These are phyloP conservation scores for Heliconius himera DNA, from an alignment of 1,140 invertebrate species.

Conservation along the genomic window DNA sequence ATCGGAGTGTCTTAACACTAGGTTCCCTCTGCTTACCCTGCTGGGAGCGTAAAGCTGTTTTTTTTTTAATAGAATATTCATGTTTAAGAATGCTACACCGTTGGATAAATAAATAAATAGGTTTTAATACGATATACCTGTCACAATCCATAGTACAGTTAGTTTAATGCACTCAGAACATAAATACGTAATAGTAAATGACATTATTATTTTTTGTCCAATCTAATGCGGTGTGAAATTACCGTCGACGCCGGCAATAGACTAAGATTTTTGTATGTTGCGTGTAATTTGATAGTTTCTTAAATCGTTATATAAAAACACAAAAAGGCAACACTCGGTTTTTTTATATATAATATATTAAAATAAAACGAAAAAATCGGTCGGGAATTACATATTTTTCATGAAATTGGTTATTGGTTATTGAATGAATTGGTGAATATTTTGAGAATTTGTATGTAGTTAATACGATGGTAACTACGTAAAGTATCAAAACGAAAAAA, in stretches of 20 bases:
- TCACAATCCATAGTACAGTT: slow-evolving; percentile 37
- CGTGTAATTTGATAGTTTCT: slow-evolving; percentile 9
- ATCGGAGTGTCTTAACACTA: no score
- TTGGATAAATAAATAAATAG: background rate
- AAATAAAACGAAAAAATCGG: no score
- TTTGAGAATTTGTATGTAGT: no score
- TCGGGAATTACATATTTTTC: no score
- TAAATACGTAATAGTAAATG: slow-evolving; percentile 29
- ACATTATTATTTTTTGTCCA: slow-evolving; percentile 44
- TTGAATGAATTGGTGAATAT: no score
- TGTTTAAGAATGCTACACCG: background rate
- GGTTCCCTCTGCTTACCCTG: no score
- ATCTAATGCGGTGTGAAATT: slow-evolving; percentile 54
- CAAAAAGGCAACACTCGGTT: background rate
- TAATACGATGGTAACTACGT: no score
- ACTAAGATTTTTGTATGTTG: slow-evolving; percentile 2
- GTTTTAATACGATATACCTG: slow-evolving; percentile 5
- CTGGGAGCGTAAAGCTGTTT: no score
- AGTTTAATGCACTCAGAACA: slow-evolving; percentile 40
- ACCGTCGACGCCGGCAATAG: slow-evolving; percentile 34
- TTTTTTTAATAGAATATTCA: background rate
- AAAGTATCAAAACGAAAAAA: no score
- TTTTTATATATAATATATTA: background rate
- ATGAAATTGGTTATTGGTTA: no score
- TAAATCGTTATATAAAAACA: background rate